Evolutionary conservation across 2,113 vertebrate genomes (phyloP), one percentile per base, ranked within the genome.

Genomic region (Leucoraja erinaceus): DNA sequence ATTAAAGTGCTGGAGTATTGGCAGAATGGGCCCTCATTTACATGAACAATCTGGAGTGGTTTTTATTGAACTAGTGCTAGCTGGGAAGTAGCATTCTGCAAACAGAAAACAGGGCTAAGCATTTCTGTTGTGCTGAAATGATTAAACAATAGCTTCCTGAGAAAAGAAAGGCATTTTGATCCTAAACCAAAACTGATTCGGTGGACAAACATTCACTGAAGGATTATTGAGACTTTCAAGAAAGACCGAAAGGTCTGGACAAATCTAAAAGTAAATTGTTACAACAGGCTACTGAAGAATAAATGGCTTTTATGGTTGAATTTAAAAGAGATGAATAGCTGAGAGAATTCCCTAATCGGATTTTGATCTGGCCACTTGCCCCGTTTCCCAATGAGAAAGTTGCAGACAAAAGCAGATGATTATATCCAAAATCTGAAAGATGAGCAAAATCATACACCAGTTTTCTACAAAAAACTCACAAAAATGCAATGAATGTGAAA

Each of bases 121-220:
- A 90, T 33, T 88, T 66, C 14, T 22, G 4, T 86, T 31, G 20
- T 4, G 79, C 22, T 83, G 47, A 54, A 54, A 56, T 79, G 38
- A 33, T 83, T 20, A 83, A 83, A 28, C 47, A 83, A 18, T 28
- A 28, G 61, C 28, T 88, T 33, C 70, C 25, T 90, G 63, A 38
- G 63, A 68, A 90, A 90, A 38, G 86, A 90, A 68, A 90, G 31
- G 86, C 9, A 38, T 38, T 68, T 90, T 90, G 16, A 90, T 90
- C 25, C 63, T 90, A n/a, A 70, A 22, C 31, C 22, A 38, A 7
- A 68, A 33, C 33, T 33, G n/a, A 90, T 10, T 70, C 66, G 70
- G 31, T 70, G 18, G 7, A 38, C n/a, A 70, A 56, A 33, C 22
- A 16, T 38, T 66, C 86, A 90, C 86, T 38, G 63, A 68, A 11